These are phyloP conservation scores for Panthera leo DNA, from an alignment of 2,113 vertebrate species.

Conservation along the genomic window DNA sequence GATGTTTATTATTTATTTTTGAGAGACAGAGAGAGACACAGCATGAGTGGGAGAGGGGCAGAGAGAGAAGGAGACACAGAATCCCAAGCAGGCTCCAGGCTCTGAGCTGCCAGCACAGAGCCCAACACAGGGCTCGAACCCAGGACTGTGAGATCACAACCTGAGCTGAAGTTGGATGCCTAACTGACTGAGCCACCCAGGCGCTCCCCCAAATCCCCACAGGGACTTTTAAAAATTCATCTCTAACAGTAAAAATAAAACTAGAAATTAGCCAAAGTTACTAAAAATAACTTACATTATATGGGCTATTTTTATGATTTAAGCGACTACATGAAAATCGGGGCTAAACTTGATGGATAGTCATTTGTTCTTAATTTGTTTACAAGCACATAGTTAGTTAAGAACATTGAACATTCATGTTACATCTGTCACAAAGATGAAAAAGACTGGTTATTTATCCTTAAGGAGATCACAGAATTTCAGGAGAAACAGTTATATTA, in stretches of 20 bases:
- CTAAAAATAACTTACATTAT: not conserved
- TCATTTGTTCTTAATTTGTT: not conserved
- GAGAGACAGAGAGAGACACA: too few relatives aligned
- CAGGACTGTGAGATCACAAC: too few relatives aligned
- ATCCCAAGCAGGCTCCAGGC: too few relatives aligned
- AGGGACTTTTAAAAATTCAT: not conserved
- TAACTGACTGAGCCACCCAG: too few relatives aligned
- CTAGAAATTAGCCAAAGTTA: not conserved
- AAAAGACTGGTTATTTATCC: not conserved
- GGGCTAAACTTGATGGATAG: not conserved
- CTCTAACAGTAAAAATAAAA: not conserved
- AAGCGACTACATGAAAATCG: not conserved
- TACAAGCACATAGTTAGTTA: not conserved
- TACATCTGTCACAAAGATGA: not conserved
- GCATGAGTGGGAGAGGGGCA: too few relatives aligned
- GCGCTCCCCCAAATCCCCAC: not conserved
- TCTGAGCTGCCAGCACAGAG: too few relatives aligned
- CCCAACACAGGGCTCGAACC: too few relatives aligned
- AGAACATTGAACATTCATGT: not conserved
- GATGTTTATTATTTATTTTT: too few relatives aligned
- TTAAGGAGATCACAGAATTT: not conserved
- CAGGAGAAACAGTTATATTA: not conserved
- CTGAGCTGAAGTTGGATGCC: too few relatives aligned
- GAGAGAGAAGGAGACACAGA: too few relatives aligned
- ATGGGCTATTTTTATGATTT: not conserved